Conservation (phyloP, 2,888 invertebrate genomes). For the Lathronympha strigana region DNA sequence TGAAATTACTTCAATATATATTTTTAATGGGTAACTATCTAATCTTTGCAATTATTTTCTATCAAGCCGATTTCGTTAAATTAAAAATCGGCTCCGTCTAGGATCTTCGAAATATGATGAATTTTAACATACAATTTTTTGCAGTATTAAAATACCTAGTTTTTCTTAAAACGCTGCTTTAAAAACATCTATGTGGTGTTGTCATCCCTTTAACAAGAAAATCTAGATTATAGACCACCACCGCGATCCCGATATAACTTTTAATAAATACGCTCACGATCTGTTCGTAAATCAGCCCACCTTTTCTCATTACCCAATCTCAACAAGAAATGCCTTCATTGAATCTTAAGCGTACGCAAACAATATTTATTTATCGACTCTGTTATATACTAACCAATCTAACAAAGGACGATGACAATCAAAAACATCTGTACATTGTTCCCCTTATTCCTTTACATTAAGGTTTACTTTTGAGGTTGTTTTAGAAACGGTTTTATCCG, state of each 20-base stretch:
- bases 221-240: too few species aligned
- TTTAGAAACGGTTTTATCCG: neutral
- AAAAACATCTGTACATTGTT: neutral
- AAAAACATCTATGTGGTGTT: too few species aligned
- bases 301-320: conserved; percentile 53
- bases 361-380: conserved; percentile 58
- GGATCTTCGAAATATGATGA: too few species aligned
- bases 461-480: neutral
- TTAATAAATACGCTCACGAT: conserved; percentile 11
- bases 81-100: too few species aligned
- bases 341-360: conserved; percentile 57
- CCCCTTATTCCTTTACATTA: neutral
- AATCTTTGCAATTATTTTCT: too few species aligned
- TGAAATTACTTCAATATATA: too few species aligned
- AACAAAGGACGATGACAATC: conserved; percentile 10
- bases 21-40: too few species aligned
- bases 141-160: too few species aligned
- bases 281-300: conserved; percentile 39
- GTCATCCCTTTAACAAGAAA: too few species aligned
- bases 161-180: neutral
- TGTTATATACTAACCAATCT: conserved; percentile 18
- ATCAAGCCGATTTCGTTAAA: too few species aligned
- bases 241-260: neutral
- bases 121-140: too few species aligned
- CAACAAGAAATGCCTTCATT: conserved; percentile 58